Conservation (phyloP, 2,888 invertebrate species). For the Anorthoa munda region DNA sequence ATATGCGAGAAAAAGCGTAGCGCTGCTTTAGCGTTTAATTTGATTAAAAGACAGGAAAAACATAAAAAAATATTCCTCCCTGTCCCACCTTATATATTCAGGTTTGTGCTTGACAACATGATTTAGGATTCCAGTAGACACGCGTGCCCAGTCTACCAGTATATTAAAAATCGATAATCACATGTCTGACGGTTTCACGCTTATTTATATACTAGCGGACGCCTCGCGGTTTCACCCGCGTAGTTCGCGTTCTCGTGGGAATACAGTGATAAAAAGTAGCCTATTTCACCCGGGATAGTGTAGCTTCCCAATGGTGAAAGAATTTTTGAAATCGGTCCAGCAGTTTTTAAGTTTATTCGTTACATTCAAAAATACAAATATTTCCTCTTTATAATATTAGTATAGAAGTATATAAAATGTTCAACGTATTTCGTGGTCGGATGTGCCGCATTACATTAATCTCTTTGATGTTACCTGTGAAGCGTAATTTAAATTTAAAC, state of each 20-base stretch:
- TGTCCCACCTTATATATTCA: conserved; percentile 38
- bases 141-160: conserved; percentile 49
- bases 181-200: conserved; percentile 48
- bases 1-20: conserved; percentile 7
- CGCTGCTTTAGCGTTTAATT: conserved; percentile 38
- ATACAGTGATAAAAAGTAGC: too few relatives aligned
- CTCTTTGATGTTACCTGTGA: conserved; percentile 75
- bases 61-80: conserved; percentile 29
- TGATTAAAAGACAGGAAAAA: conserved; percentile 49
- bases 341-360: too few relatives aligned
- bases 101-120: conserved; percentile 50
- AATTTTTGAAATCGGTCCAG: too few relatives aligned
- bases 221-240: too few relatives aligned
- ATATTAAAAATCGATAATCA: conserved; percentile 63
- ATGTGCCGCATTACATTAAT: conserved; percentile 66
- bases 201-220: too few relatives aligned
- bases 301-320: too few relatives aligned
- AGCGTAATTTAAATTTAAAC: conserved; percentile 78
- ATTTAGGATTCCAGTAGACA: conserved; percentile 56
- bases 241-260: too few relatives aligned
- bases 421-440: conserved; percentile 57
- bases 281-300: too few relatives aligned
- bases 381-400: too few relatives aligned
- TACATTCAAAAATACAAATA: too few relatives aligned
- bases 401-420: too few relatives aligned